These are phyloP conservation scores for Cheilosia vulpina DNA, from an alignment of 2,888 invertebrate species.

Conservation along the genomic window DNA sequence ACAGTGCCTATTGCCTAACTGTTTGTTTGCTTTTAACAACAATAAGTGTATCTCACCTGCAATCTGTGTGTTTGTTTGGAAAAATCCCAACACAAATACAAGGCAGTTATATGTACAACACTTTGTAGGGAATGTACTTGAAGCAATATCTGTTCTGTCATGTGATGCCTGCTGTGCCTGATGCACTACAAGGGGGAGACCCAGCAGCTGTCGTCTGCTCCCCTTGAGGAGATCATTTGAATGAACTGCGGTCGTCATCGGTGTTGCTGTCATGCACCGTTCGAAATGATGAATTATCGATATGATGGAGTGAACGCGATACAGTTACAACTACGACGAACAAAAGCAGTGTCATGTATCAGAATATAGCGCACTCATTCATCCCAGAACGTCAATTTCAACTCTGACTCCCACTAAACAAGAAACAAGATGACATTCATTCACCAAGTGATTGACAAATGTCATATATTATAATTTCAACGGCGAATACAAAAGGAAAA, in stretches of 20 bases:
- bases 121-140: neutral
- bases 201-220: neutral
- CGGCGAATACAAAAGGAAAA: too few species aligned
- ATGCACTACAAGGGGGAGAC: neutral
- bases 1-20: conserved; percentile 14
- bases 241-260: neutral
- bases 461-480: conserved; percentile 41
- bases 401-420: conserved; percentile 17
- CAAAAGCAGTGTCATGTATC: conserved; percentile 14
- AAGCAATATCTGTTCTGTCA: neutral
- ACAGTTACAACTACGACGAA: neutral
- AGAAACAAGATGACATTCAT: conserved; percentile 27
- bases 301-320: conserved; percentile 3
- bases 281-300: conserved; percentile 30
- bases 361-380: conserved; percentile 12
- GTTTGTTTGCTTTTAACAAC: conserved; percentile 22
- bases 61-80: conserved; percentile 13
- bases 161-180: neutral
- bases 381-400: neutral
- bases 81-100: conserved; percentile 7
- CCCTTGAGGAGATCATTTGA: conserved; percentile 6
- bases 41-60: conserved; percentile 11
- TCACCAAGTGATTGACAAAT: conserved; percentile 39
- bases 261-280: conserved; percentile 26
- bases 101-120: neutral